Evolutionary conservation across 2,888 invertebrate species (phyloP).

Genomic region (Trilocha varians): DNA sequence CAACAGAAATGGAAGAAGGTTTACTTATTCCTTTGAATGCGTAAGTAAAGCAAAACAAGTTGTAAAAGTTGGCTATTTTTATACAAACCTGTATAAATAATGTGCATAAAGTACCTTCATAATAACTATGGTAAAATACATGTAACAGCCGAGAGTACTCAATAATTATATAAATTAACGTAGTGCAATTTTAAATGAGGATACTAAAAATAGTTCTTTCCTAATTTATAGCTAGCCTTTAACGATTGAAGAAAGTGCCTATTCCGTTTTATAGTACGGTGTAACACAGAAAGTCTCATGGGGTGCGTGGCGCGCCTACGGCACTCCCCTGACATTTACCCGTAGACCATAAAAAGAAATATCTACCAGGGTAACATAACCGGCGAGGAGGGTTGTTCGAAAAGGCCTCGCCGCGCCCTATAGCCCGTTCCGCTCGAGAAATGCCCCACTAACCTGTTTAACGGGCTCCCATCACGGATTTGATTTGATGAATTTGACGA

Average conservation of each 20-base stretch:
- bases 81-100: too few relatives aligned
- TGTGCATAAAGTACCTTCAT: too few relatives aligned
- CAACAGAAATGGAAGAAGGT: slow-evolving; percentile 29
- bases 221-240: neutral
- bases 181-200: too few relatives aligned
- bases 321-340: slow-evolving; percentile 69
- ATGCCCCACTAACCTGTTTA: slow-evolving; percentile 59
- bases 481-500: slow-evolving; percentile 1
- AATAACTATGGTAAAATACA: too few relatives aligned
- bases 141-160: too few relatives aligned
- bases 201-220: too few relatives aligned
- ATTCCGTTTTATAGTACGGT: slow-evolving; percentile 27
- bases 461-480: slow-evolving; percentile 4
- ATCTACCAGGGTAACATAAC: slow-evolving; percentile 61
- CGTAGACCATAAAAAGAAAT: slow-evolving; percentile 70
- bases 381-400: slow-evolving; percentile 39
- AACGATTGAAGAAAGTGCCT: slow-evolving; percentile 17
- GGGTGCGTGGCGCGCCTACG: slow-evolving; percentile 42
- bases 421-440: slow-evolving; percentile 32
- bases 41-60: neutral
- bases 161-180: too few relatives aligned
- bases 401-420: slow-evolving; percentile 65
- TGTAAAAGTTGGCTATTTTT: too few relatives aligned
- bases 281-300: slow-evolving; percentile 41
- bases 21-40: slow-evolving; percentile 9